phyloP scores from a whole-genome alignment of 2,797 vertebrate genomes.

The Argya squamiceps region DNA sequence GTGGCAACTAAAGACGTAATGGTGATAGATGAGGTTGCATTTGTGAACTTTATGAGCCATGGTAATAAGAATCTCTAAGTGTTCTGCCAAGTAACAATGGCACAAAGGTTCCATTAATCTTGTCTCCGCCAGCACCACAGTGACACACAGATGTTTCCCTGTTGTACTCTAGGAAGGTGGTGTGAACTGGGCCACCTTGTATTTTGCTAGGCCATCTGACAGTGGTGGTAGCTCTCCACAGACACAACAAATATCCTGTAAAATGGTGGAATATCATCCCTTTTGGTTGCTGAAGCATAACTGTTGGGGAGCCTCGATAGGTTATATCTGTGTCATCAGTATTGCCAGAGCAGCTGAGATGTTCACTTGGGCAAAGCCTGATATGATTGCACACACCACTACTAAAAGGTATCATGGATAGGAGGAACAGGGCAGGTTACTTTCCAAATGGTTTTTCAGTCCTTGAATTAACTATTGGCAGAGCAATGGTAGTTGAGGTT shows the following conservation, averaged over 20 bases:
- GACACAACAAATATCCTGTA: neutral
- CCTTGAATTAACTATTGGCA: neutral
- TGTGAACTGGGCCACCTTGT: neutral
- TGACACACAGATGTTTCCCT: neutral
- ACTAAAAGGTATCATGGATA: neutral
- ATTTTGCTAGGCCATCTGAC: neutral
- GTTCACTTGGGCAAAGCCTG: neutral
- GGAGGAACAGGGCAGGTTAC: neutral
- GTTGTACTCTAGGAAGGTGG: neutral
- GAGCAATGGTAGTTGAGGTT: neutral
- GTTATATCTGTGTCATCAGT: neutral
- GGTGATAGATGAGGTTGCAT: conserved; percentile 38
- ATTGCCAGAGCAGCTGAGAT: neutral
- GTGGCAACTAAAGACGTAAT: conserved; percentile 3
- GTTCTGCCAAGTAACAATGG: neutral
- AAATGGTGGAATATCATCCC: neutral
- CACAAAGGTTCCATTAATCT: neutral
- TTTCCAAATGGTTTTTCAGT: neutral
- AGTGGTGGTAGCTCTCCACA: neutral
- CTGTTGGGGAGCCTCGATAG: neutral
- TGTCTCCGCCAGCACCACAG: neutral
- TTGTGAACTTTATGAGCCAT: conserved; percentile 33
- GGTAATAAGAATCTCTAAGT: conserved; percentile 15
- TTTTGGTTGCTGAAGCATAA: neutral
- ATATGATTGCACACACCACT: neutral